phyloP scores from a whole-genome alignment of 1,140 invertebrate species.

The Melipona quadrifasciata region DNA sequence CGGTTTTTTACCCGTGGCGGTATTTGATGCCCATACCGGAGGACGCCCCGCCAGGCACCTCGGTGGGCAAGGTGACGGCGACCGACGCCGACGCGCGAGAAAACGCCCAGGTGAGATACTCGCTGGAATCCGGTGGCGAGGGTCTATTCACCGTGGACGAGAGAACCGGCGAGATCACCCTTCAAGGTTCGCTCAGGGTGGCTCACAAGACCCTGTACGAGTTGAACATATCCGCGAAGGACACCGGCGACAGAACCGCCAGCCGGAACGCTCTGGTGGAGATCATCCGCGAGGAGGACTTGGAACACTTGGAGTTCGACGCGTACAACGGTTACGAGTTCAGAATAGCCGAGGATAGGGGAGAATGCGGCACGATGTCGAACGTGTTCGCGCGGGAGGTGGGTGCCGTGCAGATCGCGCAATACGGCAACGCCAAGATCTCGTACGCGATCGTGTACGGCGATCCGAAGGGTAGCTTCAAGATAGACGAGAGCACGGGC shows the following conservation, averaged over 20 bases:
- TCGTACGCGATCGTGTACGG: conserved; percentile 93
- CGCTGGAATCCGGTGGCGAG: conserved; percentile 89
- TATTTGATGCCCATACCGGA: conserved; percentile 89
- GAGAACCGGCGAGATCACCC: conserved; percentile 87
- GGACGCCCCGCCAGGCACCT: conserved; percentile 85
- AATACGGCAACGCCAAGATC: conserved; percentile 78
- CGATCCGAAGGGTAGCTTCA: conserved; percentile 89
- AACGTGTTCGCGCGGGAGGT: conserved; percentile 86
- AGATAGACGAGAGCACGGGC: conserved; percentile 90
- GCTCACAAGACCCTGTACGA: conserved; percentile 87
- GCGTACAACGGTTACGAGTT: conserved; percentile 90
- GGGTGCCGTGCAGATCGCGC: conserved; percentile 87
- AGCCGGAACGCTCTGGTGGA: conserved; percentile 90
- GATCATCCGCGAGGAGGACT: conserved; percentile 87
- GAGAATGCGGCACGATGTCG: conserved; percentile 83
- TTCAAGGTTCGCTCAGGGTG: conserved; percentile 85
- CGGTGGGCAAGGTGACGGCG: conserved; percentile 88
- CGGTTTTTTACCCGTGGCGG: conserved; percentile 92
- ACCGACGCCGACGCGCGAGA: conserved; percentile 91
- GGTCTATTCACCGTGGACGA: conserved; percentile 90
- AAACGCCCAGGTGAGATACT: conserved; percentile 90
- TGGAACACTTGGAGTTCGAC: conserved; percentile 88
- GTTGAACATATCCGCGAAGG: conserved; percentile 89
- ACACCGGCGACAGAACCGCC: conserved; percentile 88
- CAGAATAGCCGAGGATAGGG: conserved; percentile 90